Conservation (phyloP, 2,888 invertebrate species). For the Subacronicta megacephala region DNA sequence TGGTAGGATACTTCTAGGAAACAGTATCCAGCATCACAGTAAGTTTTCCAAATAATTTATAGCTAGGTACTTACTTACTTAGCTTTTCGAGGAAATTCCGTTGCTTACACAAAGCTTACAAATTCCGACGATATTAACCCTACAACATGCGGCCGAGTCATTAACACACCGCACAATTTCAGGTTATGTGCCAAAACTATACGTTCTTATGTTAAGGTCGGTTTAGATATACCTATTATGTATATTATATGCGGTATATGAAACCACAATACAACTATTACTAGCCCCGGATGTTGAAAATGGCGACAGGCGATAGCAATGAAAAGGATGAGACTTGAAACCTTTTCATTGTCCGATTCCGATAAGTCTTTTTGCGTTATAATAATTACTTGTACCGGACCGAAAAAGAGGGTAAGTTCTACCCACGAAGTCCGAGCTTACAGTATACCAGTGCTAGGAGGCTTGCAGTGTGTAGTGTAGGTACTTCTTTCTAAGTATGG, state of each 20-base stretch:
- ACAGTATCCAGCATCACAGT: too few relatives aligned
- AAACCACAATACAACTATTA: slow-evolving; percentile 7
- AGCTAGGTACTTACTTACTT: too few relatives aligned
- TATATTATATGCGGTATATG: slow-evolving; percentile 7
- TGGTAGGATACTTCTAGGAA: too few relatives aligned
- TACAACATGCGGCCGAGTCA: slow-evolving; percentile 45
- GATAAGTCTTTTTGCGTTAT: background rate
- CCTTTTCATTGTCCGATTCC: too few relatives aligned
- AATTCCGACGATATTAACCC: slow-evolving; percentile 58
- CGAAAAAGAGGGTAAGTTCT: too few relatives aligned
- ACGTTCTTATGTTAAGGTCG: slow-evolving; percentile 17
- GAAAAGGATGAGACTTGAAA: background rate
- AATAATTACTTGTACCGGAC: slow-evolving; percentile 2
- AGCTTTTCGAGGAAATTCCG: slow-evolving; percentile 11
- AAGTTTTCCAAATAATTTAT: too few relatives aligned
- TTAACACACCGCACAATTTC: slow-evolving; percentile 61
- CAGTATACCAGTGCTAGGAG: too few relatives aligned
- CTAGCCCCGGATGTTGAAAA: slow-evolving; percentile 30
- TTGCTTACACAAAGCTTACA: slow-evolving; percentile 24
- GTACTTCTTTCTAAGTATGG: too few relatives aligned
- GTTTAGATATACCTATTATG: too few relatives aligned
- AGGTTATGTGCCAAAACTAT: slow-evolving; percentile 51
- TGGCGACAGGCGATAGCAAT: slow-evolving; percentile 11
- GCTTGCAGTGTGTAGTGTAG: too few relatives aligned
- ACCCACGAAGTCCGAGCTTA: too few relatives aligned